Evolutionary conservation across 2,113 vertebrate species (phyloP).

Genomic region (Cryptoleucopteryx plumbea): DNA sequence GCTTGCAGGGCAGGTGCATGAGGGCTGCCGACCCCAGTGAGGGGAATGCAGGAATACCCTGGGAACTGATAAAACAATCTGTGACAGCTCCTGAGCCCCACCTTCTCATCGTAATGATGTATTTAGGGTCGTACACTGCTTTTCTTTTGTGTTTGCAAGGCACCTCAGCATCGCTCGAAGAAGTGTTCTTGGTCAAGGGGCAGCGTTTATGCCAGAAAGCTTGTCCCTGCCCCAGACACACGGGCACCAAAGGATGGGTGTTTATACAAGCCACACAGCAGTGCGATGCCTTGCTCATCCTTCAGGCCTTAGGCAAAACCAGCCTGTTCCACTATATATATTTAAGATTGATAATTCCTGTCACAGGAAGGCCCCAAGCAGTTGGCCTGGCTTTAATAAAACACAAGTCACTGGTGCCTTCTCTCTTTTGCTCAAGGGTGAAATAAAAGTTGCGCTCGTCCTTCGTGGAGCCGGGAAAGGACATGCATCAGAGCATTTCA

Average conservation of each 20-base stretch:
- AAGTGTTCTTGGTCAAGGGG: background rate
- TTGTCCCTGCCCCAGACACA: background rate
- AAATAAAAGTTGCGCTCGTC: constrained; percentile 2
- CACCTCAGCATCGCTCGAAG: background rate
- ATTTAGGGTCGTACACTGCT: background rate
- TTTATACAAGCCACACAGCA: background rate
- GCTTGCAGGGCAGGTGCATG: background rate
- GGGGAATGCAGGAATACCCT: background rate
- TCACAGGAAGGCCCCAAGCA: constrained; percentile 25
- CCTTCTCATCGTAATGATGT: background rate
- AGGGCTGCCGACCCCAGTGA: background rate
- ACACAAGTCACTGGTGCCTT: constrained; percentile 8
- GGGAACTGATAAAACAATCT: background rate
- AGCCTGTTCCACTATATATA: background rate
- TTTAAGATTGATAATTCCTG: constrained; percentile 48
- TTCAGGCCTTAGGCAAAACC: background rate
- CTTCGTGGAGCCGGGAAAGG: background rate
- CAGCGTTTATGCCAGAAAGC: background rate
- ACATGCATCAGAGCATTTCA: background rate
- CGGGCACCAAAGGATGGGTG: background rate
- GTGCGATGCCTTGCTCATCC: background rate
- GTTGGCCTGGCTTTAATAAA: constrained; percentile 57
- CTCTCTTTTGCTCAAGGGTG: background rate
- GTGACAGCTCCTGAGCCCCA: background rate
- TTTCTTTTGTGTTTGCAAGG: background rate